phyloP scores from a whole-genome alignment of 2,113 vertebrate genomes.

The Chloebia gouldiae region DNA sequence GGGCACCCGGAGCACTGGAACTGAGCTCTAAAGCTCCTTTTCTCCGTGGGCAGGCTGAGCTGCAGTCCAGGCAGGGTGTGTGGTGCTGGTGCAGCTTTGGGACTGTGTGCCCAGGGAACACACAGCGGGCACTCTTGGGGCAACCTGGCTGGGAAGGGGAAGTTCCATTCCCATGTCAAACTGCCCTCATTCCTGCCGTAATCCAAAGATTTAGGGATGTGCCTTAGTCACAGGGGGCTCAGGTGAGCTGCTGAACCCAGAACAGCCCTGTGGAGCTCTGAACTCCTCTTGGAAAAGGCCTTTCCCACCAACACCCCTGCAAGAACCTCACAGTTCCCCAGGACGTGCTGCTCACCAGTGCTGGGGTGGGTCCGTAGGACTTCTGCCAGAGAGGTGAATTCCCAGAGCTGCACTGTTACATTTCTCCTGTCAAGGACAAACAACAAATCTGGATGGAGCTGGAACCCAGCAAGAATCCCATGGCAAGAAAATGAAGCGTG shows the following conservation, averaged over 20 bases:
- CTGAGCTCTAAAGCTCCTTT: background rate
- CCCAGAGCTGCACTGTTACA: background rate
- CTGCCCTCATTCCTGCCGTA: background rate
- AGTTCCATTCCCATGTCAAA: background rate
- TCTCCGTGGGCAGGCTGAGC: background rate
- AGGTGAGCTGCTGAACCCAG: background rate
- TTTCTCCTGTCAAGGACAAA: conserved; percentile 55
- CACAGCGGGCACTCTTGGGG: background rate
- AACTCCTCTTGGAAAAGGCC: background rate
- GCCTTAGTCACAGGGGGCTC: background rate
- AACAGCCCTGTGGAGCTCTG: background rate
- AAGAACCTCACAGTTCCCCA: background rate
- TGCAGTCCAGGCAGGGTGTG: background rate
- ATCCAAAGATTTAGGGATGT: background rate
- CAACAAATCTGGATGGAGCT: conserved; percentile 50
- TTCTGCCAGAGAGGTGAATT: background rate
- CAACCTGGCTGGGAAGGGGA: background rate
- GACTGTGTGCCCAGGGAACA: background rate
- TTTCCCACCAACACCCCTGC: background rate
- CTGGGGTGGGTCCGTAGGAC: background rate
- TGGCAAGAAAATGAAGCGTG: conserved; percentile 34
- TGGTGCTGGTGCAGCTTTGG: background rate
- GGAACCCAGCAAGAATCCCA: conserved; percentile 42
- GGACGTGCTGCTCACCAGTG: conserved; percentile 21
- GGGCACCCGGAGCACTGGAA: background rate